A percentile compares a stretch with the other conserved stretches of the same genome.
Conservation (phyloP, 2,888 invertebrate genomes). For the Chirona hameri region DNA sequence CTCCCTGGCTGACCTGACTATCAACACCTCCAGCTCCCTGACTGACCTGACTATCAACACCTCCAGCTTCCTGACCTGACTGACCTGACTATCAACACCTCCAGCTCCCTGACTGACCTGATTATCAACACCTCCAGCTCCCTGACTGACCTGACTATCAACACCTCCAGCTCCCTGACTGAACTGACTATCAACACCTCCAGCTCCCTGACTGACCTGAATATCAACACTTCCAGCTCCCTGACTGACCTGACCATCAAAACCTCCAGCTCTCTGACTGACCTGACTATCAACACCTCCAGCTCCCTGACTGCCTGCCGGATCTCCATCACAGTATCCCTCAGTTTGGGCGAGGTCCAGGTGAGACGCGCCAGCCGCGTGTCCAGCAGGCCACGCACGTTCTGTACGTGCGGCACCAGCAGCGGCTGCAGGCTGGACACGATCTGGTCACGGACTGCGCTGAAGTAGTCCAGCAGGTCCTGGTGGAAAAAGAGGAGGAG, state of each 20-base stretch:
- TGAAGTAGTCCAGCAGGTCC: constrained; percentile 49
- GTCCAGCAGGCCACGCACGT: constrained; percentile 73
- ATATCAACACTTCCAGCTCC: too few species aligned
- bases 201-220: too few species aligned
- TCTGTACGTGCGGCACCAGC: constrained; percentile 79
- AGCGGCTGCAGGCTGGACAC: constrained; percentile 82
- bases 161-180: too few species aligned
- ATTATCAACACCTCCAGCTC: too few species aligned
- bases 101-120: too few species aligned
- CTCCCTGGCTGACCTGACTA: too few species aligned
- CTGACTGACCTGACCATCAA: constrained; percentile 48
- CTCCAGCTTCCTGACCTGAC: too few species aligned
- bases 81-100: too few species aligned
- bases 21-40: too few species aligned
- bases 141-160: too few species aligned
- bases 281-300: constrained; percentile 59
- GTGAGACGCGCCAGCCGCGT: constrained; percentile 75
- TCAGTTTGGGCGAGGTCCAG: constrained; percentile 84
- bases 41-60: too few species aligned
- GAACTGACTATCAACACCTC: too few species aligned
- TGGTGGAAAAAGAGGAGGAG: constrained; percentile 41
- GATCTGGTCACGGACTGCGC: constrained; percentile 46
- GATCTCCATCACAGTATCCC: constrained; percentile 68
- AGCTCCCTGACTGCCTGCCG: constrained; percentile 75
- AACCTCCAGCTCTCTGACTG: constrained; percentile 60